phyloP scores from a whole-genome alignment of 2,797 vertebrate species.

The Phaenicophaeus curvirostris region DNA sequence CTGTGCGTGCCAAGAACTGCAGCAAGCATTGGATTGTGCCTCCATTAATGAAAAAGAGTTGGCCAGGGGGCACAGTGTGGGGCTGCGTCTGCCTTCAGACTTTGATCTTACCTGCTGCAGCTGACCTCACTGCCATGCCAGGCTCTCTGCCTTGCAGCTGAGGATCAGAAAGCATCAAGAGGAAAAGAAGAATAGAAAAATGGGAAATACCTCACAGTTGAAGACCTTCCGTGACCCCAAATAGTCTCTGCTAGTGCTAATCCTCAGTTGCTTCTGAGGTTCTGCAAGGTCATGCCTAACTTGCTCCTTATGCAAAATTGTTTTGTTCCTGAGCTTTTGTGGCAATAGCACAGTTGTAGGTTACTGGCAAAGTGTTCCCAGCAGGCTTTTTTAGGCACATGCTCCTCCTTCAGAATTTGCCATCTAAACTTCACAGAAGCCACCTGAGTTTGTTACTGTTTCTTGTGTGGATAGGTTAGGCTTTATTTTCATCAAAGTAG shows the following conservation, averaged over 20 bases:
- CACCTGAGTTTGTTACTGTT: not conserved
- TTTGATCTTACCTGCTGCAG: slow-evolving; percentile 60
- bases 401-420: not conserved
- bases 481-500: not conserved
- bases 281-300: slow-evolving; percentile 3
- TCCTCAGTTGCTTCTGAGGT: not conserved
- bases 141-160: not conserved
- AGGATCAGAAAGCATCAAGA: slow-evolving; percentile 25
- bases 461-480: not conserved
- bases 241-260: slow-evolving; percentile 7
- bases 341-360: not conserved
- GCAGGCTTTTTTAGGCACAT: not conserved
- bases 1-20: not conserved
- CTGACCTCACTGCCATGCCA: slow-evolving; percentile 5
- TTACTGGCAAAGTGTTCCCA: not conserved
- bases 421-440: not conserved
- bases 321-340: not conserved
- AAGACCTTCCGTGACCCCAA: slow-evolving; percentile 24
- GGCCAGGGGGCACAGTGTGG: slow-evolving; percentile 16
- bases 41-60: slow-evolving; percentile 26
- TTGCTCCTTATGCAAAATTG: not conserved
- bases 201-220: not conserved
- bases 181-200: slow-evolving; percentile 36
- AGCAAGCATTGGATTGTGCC: not conserved
- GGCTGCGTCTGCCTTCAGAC: not conserved